Percentiles rank a stretch among this genome's conserved stretches.
phyloP scores from a whole-genome alignment of 2,113 vertebrate genomes.

The Ahaetulla prasina region DNA sequence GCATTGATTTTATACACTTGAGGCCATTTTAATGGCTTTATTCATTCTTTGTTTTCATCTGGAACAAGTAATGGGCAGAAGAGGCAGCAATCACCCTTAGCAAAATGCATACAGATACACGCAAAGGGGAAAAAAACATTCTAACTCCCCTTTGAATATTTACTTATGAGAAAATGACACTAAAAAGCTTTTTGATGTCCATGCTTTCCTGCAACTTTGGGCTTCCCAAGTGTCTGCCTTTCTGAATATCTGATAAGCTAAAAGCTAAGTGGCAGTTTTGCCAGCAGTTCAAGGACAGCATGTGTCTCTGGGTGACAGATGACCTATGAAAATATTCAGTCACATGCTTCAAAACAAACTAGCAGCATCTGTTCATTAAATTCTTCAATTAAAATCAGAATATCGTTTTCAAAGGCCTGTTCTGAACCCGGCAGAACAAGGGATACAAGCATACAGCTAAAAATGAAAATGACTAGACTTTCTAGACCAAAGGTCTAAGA shows the following conservation, averaged over 20 bases:
- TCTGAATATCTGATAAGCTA: not conserved
- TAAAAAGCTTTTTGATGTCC: not conserved
- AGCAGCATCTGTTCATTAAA: slow-evolving; percentile 36
- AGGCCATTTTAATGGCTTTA: not conserved
- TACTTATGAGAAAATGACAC: not conserved
- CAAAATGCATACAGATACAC: not conserved
- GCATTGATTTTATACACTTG: not conserved
- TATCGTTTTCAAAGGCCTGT: slow-evolving; percentile 1
- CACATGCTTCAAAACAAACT: slow-evolving; percentile 37
- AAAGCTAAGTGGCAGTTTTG: slow-evolving; percentile 21
- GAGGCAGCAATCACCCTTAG: not conserved
- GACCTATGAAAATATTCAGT: slow-evolving; percentile 39
- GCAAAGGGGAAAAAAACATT: not conserved
- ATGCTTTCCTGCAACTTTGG: not conserved
- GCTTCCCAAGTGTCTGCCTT: not conserved
- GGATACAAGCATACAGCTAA: slow-evolving; percentile 39
- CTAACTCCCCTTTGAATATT: not conserved
- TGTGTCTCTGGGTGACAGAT: slow-evolving; percentile 14
- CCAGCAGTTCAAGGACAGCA: slow-evolving; percentile 23
- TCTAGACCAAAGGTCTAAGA: not conserved
- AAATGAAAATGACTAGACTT: not conserved
- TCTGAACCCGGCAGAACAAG: not conserved
- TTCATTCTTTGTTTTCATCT: not conserved
- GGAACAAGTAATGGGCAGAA: not conserved
- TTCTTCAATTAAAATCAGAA: slow-evolving; percentile 28